Percentiles rank a stretch among this genome's conserved stretches.
These are phyloP conservation scores for Ivindomyrus marchei DNA, from an alignment of 2,113 vertebrate species.

Conservation along the genomic window DNA sequence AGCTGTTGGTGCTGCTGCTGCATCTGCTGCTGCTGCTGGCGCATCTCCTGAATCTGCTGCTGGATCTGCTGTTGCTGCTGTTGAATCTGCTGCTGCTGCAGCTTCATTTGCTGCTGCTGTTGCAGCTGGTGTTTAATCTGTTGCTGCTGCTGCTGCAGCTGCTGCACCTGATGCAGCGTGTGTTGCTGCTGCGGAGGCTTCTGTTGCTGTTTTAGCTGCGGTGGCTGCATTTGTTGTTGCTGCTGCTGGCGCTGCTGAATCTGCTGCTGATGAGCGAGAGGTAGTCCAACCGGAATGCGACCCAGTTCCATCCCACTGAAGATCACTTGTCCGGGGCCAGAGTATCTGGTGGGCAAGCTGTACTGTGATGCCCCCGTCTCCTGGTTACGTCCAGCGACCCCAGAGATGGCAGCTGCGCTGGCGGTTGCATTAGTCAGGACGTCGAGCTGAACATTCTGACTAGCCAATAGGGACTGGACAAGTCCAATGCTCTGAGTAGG, in stretches of 20 bases:
- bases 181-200: conserved; percentile 41
- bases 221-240: conserved; percentile 34
- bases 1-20: conserved; percentile 69
- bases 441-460: conserved; percentile 97
- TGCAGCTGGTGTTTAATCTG: conserved; percentile 65
- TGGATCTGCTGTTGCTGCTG: conserved; percentile 63
- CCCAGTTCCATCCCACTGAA: conserved; percentile 73
- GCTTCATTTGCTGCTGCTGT: conserved; percentile 65
- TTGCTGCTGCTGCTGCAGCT: conserved; percentile 62
- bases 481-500: conserved; percentile 96
- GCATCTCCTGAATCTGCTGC: conserved; percentile 66
- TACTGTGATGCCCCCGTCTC: conserved; percentile 65
- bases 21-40: conserved; percentile 67
- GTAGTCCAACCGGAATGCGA: conserved; percentile 63
- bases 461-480: conserved; percentile 91
- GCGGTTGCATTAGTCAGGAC: conserved; percentile 81
- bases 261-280: conserved; percentile 55
- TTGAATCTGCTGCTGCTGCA: conserved; percentile 62
- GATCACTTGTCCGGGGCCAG: conserved; percentile 76
- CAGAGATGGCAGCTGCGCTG: conserved; percentile 51
- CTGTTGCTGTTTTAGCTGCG: conserved; percentile 43
- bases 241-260: conserved; percentile 43
- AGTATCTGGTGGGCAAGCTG: conserved; percentile 67
- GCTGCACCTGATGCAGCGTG: conserved; percentile 46
- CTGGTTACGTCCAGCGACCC: conserved; percentile 51